Conservation (phyloP, 2,797 vertebrate species). For the Coracias cyanogaster region DNA sequence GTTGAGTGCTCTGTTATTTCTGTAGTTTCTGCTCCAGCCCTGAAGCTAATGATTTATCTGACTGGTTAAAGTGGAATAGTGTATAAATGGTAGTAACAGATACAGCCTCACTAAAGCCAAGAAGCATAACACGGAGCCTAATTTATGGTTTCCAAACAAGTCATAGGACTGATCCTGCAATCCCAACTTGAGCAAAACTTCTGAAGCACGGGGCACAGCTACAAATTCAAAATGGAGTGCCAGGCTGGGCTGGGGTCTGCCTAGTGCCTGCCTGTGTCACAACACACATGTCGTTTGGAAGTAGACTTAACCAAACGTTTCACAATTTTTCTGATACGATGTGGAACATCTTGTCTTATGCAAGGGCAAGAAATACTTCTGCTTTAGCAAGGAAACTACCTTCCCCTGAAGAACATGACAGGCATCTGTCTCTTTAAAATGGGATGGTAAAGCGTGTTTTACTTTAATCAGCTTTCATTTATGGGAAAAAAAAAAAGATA, state of each 20-base stretch:
- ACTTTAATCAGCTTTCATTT: background rate
- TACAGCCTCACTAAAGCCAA: background rate
- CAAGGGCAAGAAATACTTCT: background rate
- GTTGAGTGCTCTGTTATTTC: background rate
- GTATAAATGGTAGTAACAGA: background rate
- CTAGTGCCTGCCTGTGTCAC: background rate
- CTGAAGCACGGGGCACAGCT: background rate
- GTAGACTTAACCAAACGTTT: background rate
- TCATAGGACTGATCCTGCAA: background rate
- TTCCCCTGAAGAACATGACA: background rate
- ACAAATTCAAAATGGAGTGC: background rate
- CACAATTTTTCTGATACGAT: background rate
- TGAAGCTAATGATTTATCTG: background rate
- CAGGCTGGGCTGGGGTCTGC: background rate
- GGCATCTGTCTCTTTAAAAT: background rate
- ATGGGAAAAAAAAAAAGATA: background rate
- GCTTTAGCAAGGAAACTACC: background rate
- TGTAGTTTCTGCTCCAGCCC: background rate
- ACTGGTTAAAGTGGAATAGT: background rate
- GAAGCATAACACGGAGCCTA: background rate
- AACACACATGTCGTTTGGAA: background rate
- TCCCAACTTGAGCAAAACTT: background rate
- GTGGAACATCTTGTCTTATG: background rate
- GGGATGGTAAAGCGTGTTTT: background rate
- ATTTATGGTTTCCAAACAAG: background rate